These are phyloP conservation scores for Oncorhynchus mykiss DNA, from an alignment of 2,113 vertebrate species.

Conservation along the genomic window DNA sequence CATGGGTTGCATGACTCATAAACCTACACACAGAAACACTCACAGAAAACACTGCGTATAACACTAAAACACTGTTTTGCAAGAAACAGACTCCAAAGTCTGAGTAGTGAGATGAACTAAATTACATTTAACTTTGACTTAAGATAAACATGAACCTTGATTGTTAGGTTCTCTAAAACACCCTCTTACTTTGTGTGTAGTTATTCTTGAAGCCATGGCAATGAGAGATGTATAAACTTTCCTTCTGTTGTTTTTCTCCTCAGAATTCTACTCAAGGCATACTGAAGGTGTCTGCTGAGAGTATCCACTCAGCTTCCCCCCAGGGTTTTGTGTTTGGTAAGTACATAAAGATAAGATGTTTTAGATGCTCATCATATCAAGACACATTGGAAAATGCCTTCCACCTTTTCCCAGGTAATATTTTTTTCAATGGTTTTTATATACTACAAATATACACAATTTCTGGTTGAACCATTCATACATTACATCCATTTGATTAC, in stretches of 20 bases:
- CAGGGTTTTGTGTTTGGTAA: constrained; percentile 70
- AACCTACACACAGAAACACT: not conserved
- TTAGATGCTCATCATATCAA: not conserved
- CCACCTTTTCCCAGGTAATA: too few relatives aligned
- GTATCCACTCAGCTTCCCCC: constrained; percentile 16
- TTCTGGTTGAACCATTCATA: not conserved
- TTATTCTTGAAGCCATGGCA: not conserved
- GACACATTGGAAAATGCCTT: not conserved
- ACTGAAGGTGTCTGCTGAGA: constrained; percentile 55
- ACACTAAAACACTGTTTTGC: not conserved
- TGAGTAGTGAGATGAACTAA: too few relatives aligned
- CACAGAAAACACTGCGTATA: not conserved
- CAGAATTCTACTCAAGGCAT: constrained; percentile 60
- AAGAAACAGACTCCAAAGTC: not conserved
- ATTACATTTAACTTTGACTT: too few relatives aligned
- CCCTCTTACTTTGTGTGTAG: not conserved
- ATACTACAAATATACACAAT: not conserved
- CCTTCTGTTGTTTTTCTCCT: constrained; percentile 14
- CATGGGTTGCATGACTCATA: not conserved
- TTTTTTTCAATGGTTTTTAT: not conserved
- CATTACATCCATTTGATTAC: not conserved
- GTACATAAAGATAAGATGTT: not conserved
- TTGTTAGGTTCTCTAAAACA: not conserved
- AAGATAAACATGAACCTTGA: too few relatives aligned
- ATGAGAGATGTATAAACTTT: not conserved